Base-by-base conservation (phyloP, 2,113 vertebrate genomes). In the Myiagra hebetior region DNA sequence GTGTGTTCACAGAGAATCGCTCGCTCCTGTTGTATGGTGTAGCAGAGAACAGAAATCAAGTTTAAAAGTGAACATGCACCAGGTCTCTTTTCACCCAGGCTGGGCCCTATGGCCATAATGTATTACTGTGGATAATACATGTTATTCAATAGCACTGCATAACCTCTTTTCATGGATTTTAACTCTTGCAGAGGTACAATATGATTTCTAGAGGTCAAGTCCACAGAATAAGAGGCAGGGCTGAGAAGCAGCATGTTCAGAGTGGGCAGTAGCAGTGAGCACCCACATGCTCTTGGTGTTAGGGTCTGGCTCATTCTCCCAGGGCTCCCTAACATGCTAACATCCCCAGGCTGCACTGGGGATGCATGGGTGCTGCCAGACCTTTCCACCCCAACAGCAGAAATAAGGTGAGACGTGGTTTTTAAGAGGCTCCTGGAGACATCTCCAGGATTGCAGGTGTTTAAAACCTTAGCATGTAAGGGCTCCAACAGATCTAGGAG, bases 31-130 rank as follows among this genome's bases (percentile, higher is more conserved):
- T 92, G 53, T 46, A 91, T 2, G 3, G 63, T 47, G 53, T 17
- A 64, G 93, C 60, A 84, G n/a, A 82, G 82, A 93, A 91, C 78
- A 93, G 68, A 91, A 95, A 72, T 74, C 52, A 16, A 46, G 37
- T 92, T 72, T 92, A 56, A 92, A 93, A 96, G 80, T 49, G 63
- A 55, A 78, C 16, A 1, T 85, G 52, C n/a, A 88, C 80, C 64
- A 67, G 68, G 80, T 76, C 0, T 37, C 92, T 83, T 96, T 97
- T 93, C 85, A 93, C 52, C 0, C 1, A 68, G 63, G 27, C 24
- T 88, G 68, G 60, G 92, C 57, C 56, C 91, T 92, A 21, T 64
- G 41, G 76, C 73, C 91, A 64, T 62, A 78, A 72, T 72, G 42
- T 56, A 55, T 77, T 90, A 27, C 31, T 50, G 47, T 31, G 49